A percentile compares a stretch with the other conserved stretches of the same genome.
Evolutionary conservation across 1,140 invertebrate genomes (phyloP).

Genomic region (Drosophila repleta): DNA sequence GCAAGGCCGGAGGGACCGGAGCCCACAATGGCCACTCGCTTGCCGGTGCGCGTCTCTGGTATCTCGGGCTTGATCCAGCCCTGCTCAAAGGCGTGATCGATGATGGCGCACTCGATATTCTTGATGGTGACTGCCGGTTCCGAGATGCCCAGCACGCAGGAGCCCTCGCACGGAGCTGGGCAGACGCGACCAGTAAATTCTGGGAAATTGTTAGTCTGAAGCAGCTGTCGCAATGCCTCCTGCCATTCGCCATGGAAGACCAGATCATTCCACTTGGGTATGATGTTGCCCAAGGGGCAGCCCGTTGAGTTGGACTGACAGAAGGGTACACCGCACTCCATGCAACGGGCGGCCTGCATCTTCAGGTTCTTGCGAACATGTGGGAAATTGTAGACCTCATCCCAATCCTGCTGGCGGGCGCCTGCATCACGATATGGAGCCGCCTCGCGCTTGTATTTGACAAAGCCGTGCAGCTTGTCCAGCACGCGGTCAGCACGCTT

Average conservation of each 20-base stretch:
- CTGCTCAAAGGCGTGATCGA: conserved; percentile 98
- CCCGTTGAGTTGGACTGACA: conserved; percentile 97
- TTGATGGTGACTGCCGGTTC: conserved; percentile 99
- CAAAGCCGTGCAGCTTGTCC: conserved; percentile 97
- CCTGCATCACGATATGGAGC: conserved; percentile 92
- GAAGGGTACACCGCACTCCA: conserved; percentile 99
- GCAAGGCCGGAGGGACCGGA: conserved; percentile 98
- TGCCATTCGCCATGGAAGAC: conserved; percentile 98
- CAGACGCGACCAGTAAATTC: conserved; percentile 99
- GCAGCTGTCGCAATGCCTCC: conserved; percentile 96
- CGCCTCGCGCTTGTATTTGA: conserved; percentile 96
- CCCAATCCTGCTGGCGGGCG: conserved; percentile 96
- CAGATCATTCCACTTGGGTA: conserved; percentile 99
- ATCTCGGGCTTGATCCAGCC: conserved; percentile 95
- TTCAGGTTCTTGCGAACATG: conserved; percentile 94
- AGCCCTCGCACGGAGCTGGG: conserved; percentile 99
- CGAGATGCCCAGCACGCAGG: conserved; percentile 98
- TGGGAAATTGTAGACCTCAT: conserved; percentile 96
- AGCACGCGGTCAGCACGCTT: conserved; percentile 92
- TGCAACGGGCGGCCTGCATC: conserved; percentile 97
- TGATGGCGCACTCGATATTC: conserved; percentile 99
- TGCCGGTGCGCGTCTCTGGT: conserved; percentile 89
- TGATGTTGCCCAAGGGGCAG: conserved; percentile 99
- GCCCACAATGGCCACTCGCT: conserved; percentile 96
- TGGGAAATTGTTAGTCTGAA: conserved; percentile 99